A percentile compares a stretch with the other conserved stretches of the same genome.
Evolutionary conservation across 2,113 vertebrate species (phyloP).

Genomic region (Hucho hucho): DNA sequence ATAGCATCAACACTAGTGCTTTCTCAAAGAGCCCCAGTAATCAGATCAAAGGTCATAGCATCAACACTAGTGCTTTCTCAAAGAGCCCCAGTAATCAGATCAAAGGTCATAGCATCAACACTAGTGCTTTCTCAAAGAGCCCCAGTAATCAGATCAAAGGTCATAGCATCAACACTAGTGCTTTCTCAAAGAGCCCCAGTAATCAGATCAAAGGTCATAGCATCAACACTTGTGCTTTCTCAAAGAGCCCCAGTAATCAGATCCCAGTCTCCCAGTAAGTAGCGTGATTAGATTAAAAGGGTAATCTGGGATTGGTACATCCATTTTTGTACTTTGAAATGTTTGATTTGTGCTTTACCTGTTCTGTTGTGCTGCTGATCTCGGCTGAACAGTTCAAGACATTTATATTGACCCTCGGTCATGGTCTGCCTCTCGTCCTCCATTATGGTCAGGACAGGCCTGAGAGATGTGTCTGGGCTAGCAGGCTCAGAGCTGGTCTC

Average conservation of each 20-base stretch:
- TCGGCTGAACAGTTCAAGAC: constrained; percentile 59
- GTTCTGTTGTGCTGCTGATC: constrained; percentile 62
- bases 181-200: constrained; percentile 9
- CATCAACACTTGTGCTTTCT: constrained; percentile 8
- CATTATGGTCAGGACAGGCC: constrained; percentile 39
- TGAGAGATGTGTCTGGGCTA: constrained; percentile 49
- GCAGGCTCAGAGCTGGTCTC: constrained; percentile 39
- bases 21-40: constrained; percentile 15
- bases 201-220: constrained; percentile 1
- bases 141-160: constrained; percentile 2
- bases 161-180: background rate
- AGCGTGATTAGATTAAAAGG: background rate
- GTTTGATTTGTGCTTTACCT: constrained; percentile 54
- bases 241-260: constrained; percentile 12
- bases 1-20: constrained; percentile 4
- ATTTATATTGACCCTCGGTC: constrained; percentile 63
- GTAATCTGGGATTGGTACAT: too few relatives aligned
- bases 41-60: too few relatives aligned
- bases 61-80: constrained; percentile 1
- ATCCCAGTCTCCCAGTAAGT: background rate
- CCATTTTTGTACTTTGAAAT: too few relatives aligned
- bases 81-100: constrained; percentile 8
- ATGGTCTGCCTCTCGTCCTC: constrained; percentile 43
- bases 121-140: constrained; percentile 8
- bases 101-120: background rate